Conservation (phyloP, 1,140 invertebrate species). For the Euura lappo region DNA sequence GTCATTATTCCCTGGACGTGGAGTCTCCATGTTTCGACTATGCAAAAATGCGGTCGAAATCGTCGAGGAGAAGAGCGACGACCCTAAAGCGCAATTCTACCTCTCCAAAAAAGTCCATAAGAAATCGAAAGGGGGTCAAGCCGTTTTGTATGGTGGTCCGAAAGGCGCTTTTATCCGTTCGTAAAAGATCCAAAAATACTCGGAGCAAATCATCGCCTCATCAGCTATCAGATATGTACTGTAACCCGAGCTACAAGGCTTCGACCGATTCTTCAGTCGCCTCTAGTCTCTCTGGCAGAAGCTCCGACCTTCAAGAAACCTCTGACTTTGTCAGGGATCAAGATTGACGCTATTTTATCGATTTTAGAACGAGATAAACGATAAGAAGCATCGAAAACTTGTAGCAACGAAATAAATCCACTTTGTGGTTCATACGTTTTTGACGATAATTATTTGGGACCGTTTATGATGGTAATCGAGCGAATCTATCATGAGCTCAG, state of each 20-base stretch:
- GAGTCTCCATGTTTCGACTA: not conserved
- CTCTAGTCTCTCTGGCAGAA: not conserved
- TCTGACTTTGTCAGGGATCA: not conserved
- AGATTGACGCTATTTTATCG: no score
- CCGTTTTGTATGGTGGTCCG: not conserved
- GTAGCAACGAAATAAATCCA: not conserved
- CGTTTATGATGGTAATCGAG: no score
- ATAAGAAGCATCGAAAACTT: not conserved
- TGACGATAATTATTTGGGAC: not conserved
- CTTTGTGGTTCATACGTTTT: not conserved
- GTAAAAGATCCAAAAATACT: conserved; percentile 23
- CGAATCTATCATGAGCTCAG: no score
- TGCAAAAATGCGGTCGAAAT: conserved; percentile 5
- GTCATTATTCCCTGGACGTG: conserved; percentile 30
- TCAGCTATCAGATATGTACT: conserved; percentile 26
- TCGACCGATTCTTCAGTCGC: conserved; percentile 23
- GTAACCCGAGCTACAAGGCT: conserved; percentile 25
- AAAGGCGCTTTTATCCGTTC: not conserved
- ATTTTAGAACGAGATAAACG: not conserved
- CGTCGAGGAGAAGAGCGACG: not conserved
- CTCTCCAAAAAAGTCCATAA: not conserved
- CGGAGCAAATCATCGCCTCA: conserved; percentile 19
- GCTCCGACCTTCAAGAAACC: not conserved
- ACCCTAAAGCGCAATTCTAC: not conserved
- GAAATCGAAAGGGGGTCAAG: not conserved